These are phyloP conservation scores for Orthosia gracilis DNA, from an alignment of 2,888 invertebrate genomes.

Conservation along the genomic window DNA sequence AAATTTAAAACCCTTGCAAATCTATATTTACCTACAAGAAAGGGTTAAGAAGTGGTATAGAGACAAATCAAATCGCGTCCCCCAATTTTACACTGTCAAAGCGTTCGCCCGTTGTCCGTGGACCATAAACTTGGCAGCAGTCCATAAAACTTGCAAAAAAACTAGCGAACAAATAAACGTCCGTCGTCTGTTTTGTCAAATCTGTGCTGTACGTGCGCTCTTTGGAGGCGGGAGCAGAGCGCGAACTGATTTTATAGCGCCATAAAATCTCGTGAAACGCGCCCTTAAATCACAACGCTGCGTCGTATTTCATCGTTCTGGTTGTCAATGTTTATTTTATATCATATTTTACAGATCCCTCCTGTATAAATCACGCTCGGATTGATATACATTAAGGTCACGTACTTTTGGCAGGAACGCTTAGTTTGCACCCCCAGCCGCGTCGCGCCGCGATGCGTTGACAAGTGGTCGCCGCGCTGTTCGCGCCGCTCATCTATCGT, in stretches of 20 bases:
- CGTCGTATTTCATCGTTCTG: conserved; percentile 91
- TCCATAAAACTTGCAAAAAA: conserved; percentile 89
- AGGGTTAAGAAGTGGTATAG: conserved; percentile 68
- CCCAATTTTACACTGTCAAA: conserved; percentile 84
- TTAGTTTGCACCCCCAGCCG: conserved; percentile 80
- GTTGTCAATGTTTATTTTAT: conserved; percentile 91
- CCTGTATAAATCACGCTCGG: conserved; percentile 88
- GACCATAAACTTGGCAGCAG: conserved; percentile 89
- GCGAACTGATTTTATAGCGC: conserved; percentile 90
- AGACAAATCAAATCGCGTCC: conserved; percentile 74
- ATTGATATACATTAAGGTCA: conserved; percentile 91
- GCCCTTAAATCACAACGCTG: conserved; percentile 90
- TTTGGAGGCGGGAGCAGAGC: conserved; percentile 71
- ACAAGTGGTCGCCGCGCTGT: conserved; percentile 77
- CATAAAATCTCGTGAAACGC: conserved; percentile 90
- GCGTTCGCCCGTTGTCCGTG: conserved; percentile 80
- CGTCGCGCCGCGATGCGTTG: conserved; percentile 72
- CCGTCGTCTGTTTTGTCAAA: conserved; percentile 90
- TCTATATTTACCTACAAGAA: conserved; percentile 41
- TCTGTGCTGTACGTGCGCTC: conserved; percentile 88
- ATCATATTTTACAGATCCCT: conserved; percentile 91
- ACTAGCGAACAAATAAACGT: conserved; percentile 89
- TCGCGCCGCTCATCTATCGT: conserved; percentile 56
- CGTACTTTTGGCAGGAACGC: conserved; percentile 88
- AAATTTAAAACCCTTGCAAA: conserved; percentile 4